A percentile compares a stretch with the other conserved stretches of the same genome.
phyloP scores from a whole-genome alignment of 1,140 invertebrate species.

The Rhizoglyphus robini region DNA sequence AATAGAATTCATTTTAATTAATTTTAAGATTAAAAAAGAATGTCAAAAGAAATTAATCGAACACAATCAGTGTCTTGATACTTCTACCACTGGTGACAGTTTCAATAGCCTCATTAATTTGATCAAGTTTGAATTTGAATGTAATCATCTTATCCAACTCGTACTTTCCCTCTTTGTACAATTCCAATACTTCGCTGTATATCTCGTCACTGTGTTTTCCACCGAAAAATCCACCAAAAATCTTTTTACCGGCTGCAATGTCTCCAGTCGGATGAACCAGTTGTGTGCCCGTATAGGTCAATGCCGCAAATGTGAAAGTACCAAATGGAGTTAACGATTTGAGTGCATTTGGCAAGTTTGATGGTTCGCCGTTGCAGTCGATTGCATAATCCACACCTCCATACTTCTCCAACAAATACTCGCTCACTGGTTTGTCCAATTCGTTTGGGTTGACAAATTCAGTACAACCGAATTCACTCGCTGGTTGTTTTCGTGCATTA shows the following conservation, averaged over 20 bases:
- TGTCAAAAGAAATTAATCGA: no score
- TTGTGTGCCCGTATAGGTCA: background rate
- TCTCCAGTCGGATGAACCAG: background rate
- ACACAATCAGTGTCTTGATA: no score
- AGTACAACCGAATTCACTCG: no score
- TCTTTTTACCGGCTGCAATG: background rate
- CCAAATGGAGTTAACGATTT: background rate
- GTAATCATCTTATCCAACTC: background rate
- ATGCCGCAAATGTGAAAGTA: background rate
- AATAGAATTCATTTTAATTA: no score
- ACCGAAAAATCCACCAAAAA: background rate
- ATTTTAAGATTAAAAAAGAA: no score
- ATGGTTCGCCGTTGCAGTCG: constrained; percentile 29
- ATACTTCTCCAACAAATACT: constrained; percentile 37
- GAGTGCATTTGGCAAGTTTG: background rate
- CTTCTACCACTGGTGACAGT: no score
- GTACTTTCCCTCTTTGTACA: background rate
- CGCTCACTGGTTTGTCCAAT: no score
- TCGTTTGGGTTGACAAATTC: no score
- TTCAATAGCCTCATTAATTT: constrained; percentile 40
- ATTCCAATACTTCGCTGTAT: background rate
- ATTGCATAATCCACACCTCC: constrained; percentile 44
- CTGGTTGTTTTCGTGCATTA: no score
- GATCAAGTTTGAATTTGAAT: background rate
- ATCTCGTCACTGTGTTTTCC: background rate